phyloP scores from a whole-genome alignment of 1,140 invertebrate species.

The Oryctes rhinoceros region DNA sequence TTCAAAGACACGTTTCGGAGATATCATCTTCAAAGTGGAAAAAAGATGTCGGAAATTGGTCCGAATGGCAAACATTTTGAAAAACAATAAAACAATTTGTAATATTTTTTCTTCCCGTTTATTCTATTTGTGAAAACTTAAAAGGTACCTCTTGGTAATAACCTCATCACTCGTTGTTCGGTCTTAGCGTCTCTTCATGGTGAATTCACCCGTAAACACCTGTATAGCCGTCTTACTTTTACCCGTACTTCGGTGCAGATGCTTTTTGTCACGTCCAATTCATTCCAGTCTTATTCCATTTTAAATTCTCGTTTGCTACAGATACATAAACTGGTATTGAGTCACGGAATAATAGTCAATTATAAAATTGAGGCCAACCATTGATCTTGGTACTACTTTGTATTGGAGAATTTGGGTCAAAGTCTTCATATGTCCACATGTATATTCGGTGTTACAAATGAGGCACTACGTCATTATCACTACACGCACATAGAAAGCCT shows the following conservation, averaged over 20 bases:
- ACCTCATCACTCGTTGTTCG: too few relatives aligned
- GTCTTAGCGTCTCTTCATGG: too few relatives aligned
- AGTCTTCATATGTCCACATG: constrained; percentile 28
- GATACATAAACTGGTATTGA: constrained; percentile 8
- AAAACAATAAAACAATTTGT: too few relatives aligned
- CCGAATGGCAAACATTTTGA: too few relatives aligned
- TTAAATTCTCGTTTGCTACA: neutral
- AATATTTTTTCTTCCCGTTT: too few relatives aligned
- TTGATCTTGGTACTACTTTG: constrained; percentile 34
- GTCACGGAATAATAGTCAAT: constrained; percentile 36
- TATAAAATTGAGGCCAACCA: constrained; percentile 24
- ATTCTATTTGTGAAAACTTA: too few relatives aligned
- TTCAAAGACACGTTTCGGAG: too few relatives aligned
- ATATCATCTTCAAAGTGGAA: too few relatives aligned
- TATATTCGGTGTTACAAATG: constrained; percentile 6
- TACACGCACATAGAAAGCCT: neutral
- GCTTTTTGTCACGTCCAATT: neutral
- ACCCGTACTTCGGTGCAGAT: neutral
- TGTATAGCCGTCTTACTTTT: neutral
- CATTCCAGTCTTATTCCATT: neutral
- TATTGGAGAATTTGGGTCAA: constrained; percentile 24
- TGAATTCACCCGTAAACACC: too few relatives aligned
- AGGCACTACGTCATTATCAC: neutral
- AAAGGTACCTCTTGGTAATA: too few relatives aligned
- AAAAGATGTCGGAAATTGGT: too few relatives aligned